phyloP scores from a whole-genome alignment of 1,140 invertebrate species.

The Cydia amplana region DNA sequence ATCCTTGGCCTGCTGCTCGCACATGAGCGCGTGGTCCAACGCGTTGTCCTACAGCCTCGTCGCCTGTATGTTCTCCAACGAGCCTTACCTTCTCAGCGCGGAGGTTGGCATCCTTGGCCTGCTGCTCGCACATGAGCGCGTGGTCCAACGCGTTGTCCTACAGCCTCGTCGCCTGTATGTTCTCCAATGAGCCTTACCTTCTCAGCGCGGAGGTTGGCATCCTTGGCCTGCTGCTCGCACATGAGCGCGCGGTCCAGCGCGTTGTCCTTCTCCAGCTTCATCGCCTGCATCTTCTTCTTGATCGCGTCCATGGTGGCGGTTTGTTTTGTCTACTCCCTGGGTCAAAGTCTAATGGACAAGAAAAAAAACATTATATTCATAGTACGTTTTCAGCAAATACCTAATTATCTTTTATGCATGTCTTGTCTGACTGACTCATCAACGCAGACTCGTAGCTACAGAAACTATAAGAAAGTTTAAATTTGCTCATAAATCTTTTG shows the following conservation, averaged over 20 bases:
- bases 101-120: too few relatives aligned
- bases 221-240: constrained; percentile 96
- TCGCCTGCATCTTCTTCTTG: constrained; percentile 99
- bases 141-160: constrained; percentile 86
- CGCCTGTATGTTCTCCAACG: constrained; percentile 97
- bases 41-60: constrained; percentile 99
- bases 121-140: not conserved
- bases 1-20: constrained; percentile 73
- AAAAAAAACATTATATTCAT: not conserved
- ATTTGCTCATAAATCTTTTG: too few relatives aligned
- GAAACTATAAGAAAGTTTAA: too few relatives aligned
- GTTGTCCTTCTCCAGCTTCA: constrained; percentile 99
- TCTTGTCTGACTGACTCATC: too few relatives aligned
- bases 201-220: constrained; percentile 95
- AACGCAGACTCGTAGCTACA: too few relatives aligned
- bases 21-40: constrained; percentile 96
- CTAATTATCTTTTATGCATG: too few relatives aligned
- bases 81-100: constrained; percentile 19
- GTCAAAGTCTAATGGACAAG: constrained; percentile 60
- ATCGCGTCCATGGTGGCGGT: constrained; percentile 97
- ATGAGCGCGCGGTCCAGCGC: constrained; percentile 97
- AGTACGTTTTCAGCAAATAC: too few relatives aligned
- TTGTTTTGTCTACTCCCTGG: constrained; percentile 78
- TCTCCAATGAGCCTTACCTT: constrained; percentile 82
- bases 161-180: constrained; percentile 77